These are phyloP conservation scores for Lithophane ornitopus DNA, from an alignment of 2,888 invertebrate genomes.

Conservation along the genomic window DNA sequence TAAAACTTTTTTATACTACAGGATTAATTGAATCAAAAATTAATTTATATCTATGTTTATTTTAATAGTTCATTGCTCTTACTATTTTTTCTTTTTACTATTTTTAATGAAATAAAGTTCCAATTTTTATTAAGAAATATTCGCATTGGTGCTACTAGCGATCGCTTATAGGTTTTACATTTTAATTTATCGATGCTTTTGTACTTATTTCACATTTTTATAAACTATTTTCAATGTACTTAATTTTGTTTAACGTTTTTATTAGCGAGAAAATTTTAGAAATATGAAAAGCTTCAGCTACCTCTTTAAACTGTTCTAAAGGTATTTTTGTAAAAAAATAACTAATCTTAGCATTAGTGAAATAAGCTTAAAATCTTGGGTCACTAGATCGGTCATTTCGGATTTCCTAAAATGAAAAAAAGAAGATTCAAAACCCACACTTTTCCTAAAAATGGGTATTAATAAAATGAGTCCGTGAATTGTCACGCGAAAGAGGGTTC, in stretches of 20 bases:
- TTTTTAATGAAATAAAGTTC: slow-evolving; percentile 61
- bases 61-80: slow-evolving; percentile 30
- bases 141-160: slow-evolving; percentile 87
- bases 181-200: slow-evolving; percentile 67
- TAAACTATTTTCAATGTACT: slow-evolving; percentile 78
- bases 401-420: slow-evolving; percentile 77
- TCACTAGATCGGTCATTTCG: slow-evolving; percentile 74
- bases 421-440: slow-evolving; percentile 76
- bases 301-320: slow-evolving; percentile 86
- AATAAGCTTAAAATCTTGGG: slow-evolving; percentile 70
- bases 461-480: slow-evolving; percentile 54
- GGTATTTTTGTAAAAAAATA: slow-evolving; percentile 85
- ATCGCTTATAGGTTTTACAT: slow-evolving; percentile 74
- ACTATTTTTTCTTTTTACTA: slow-evolving; percentile 29
- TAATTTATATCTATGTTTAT: background rate
- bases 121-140: slow-evolving; percentile 72
- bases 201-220: slow-evolving; percentile 69
- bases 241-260: slow-evolving; percentile 77
- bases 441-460: slow-evolving; percentile 76
- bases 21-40: background rate
- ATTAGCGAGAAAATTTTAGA: slow-evolving; percentile 74
- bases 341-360: slow-evolving; percentile 80
- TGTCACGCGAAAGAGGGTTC: slow-evolving; percentile 37
- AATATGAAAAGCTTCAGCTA: slow-evolving; percentile 83
- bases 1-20: background rate